These are phyloP conservation scores for Enteromius radiatus DNA, from an alignment of 2,797 vertebrate species.

Conservation along the genomic window DNA sequence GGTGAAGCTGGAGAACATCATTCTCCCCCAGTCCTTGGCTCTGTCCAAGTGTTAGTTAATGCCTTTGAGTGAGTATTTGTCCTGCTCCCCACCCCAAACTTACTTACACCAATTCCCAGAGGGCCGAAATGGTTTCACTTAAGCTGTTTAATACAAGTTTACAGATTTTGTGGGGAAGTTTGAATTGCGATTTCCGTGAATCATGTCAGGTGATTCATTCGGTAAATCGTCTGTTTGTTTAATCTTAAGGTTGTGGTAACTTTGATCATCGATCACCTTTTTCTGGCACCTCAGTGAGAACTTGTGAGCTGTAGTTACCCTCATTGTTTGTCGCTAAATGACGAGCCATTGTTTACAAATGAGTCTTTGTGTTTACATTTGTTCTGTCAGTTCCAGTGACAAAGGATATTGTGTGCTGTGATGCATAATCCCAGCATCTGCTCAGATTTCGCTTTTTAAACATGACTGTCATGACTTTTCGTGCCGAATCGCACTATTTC, in stretches of 20 bases:
- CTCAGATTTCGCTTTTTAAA: slow-evolving; percentile 75
- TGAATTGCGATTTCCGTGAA: neutral
- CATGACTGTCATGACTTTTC: neutral
- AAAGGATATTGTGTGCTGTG: slow-evolving; percentile 85
- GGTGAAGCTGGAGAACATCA: slow-evolving; percentile 99
- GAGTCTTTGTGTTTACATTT: slow-evolving; percentile 87
- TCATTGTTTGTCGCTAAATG: slow-evolving; percentile 81
- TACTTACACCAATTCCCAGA: slow-evolving; percentile 86
- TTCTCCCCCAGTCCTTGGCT: slow-evolving; percentile 91
- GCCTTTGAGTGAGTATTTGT: slow-evolving; percentile 93
- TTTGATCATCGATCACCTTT: neutral
- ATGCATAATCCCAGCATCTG: slow-evolving; percentile 86
- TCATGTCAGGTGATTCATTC: slow-evolving; percentile 10
- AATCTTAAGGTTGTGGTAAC: neutral
- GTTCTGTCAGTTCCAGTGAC: slow-evolving; percentile 83
- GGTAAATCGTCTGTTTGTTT: slow-evolving; percentile 1
- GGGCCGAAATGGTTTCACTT: slow-evolving; percentile 86
- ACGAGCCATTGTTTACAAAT: slow-evolving; percentile 87
- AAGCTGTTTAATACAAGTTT: slow-evolving; percentile 60
- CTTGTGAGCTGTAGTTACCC: slow-evolving; percentile 77
- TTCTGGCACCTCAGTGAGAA: slow-evolving; percentile 69
- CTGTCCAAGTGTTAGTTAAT: slow-evolving; percentile 93
- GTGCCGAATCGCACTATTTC: neutral
- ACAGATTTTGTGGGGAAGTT: slow-evolving; percentile 21
- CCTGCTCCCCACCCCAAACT: slow-evolving; percentile 72